Evolutionary conservation across 92 coral and sea anemone genomes (phyloP).

Genomic region (Nematostella vectensis): DNA sequence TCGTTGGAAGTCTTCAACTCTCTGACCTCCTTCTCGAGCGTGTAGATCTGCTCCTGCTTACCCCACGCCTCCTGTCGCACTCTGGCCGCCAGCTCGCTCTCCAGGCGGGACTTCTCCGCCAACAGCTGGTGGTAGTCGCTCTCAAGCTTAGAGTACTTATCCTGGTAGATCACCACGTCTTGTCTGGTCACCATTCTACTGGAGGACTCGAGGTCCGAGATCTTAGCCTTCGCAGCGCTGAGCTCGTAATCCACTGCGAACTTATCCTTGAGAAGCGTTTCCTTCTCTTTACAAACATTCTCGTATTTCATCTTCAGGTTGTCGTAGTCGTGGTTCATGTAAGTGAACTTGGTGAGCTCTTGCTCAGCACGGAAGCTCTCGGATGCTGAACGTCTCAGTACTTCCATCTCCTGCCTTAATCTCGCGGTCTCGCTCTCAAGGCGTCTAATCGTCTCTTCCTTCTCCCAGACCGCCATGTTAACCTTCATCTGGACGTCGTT

Average conservation of each 20-base stretch:
- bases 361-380: background rate
- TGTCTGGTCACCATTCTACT: background rate
- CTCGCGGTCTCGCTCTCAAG: background rate
- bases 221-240: constrained; percentile 28
- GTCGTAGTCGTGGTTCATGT: background rate
- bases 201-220: constrained; percentile 25
- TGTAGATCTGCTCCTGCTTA: constrained; percentile 30
- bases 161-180: background rate
- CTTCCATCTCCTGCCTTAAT: background rate
- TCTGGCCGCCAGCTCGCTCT: constrained; percentile 17
- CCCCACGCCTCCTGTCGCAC: constrained; percentile 11
- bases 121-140: constrained; percentile 16
- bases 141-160: constrained; percentile 18
- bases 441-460: background rate
- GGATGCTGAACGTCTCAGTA: constrained; percentile 2
- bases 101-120: constrained; percentile 22
- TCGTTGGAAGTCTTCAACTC: constrained; percentile 34
- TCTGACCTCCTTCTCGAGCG: constrained; percentile 34
- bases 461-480: background rate
- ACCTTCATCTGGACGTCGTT: background rate
- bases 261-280: constrained; percentile 22
- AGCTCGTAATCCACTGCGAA: constrained; percentile 27
- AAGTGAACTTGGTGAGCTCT: background rate
- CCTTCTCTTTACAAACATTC: constrained; percentile 22
- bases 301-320: constrained; percentile 2